Percentiles rank a stretch among this genome's conserved stretches.
phyloP scores from a whole-genome alignment of 2,888 invertebrate genomes.

The Philonicus albiceps region DNA sequence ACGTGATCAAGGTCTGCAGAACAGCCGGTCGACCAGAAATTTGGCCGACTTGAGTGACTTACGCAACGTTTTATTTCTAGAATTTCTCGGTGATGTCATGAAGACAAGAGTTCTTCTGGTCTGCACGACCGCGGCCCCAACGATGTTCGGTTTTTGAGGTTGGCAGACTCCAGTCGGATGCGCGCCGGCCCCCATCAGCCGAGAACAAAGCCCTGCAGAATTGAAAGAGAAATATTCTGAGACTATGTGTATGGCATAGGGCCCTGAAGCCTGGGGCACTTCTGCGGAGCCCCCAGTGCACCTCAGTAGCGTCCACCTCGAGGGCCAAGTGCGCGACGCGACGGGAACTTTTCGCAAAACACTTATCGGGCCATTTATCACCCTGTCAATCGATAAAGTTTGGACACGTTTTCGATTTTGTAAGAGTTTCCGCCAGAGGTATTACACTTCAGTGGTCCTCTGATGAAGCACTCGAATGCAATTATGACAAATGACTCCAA shows the following conservation, averaged over 20 bases:
- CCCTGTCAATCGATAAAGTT: slow-evolving; percentile 44
- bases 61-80: slow-evolving; percentile 28
- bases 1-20: not conserved
- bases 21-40: not conserved
- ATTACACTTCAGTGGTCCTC: slow-evolving; percentile 42
- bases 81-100: slow-evolving; percentile 7
- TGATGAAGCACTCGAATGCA: slow-evolving; percentile 44
- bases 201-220: not conserved
- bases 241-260: not conserved
- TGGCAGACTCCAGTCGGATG: not conserved
- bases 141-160: not conserved
- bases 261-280: not conserved
- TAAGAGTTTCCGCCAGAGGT: slow-evolving; percentile 42
- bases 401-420: slow-evolving; percentile 45
- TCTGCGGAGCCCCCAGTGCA: not conserved
- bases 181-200: not conserved
- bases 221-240: not conserved
- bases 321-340: not conserved
- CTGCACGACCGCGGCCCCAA: not conserved
- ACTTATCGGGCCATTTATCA: slow-evolving; percentile 43
- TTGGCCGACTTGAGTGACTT: not conserved
- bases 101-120: not conserved
- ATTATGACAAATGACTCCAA: slow-evolving; percentile 44
- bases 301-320: not conserved
- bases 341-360: slow-evolving; percentile 23